Conservation (phyloP, 2,797 vertebrate genomes). For the Pantherophis alleghaniensis region DNA sequence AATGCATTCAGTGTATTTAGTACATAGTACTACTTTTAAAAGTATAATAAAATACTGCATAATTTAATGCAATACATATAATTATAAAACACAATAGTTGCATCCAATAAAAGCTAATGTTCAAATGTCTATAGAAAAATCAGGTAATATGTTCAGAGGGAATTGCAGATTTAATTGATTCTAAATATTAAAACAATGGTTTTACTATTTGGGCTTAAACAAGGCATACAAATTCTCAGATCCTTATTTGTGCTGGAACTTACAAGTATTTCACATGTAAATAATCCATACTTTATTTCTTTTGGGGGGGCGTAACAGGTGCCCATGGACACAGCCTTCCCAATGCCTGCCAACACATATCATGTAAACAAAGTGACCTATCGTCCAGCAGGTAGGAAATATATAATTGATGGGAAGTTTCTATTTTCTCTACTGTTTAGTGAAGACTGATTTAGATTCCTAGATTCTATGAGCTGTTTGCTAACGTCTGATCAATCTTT, state of each 20-base stretch:
- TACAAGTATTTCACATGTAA: background rate
- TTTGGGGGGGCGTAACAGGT: slow-evolving; percentile 8
- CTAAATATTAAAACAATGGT: background rate
- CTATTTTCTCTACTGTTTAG: background rate
- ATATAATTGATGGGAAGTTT: background rate
- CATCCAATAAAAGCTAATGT: background rate
- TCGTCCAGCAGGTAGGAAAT: slow-evolving; percentile 31
- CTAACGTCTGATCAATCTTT: background rate
- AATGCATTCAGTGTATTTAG: background rate
- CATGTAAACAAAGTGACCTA: background rate
- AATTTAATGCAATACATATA: background rate
- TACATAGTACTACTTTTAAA: background rate
- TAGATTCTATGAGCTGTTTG: background rate
- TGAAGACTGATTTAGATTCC: background rate
- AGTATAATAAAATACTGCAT: background rate
- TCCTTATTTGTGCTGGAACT: background rate
- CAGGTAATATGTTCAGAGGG: background rate
- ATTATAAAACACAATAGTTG: background rate
- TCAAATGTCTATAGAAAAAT: background rate
- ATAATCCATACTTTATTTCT: slow-evolving; percentile 30
- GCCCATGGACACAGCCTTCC: background rate
- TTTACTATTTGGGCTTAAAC: background rate
- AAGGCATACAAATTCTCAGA: background rate
- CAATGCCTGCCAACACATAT: background rate
- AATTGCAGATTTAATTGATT: background rate